Evolutionary conservation across 2,888 invertebrate species (phyloP), one percentile per base, ranked within the genome.

Genomic region (Eumerus sabulonum): DNA sequence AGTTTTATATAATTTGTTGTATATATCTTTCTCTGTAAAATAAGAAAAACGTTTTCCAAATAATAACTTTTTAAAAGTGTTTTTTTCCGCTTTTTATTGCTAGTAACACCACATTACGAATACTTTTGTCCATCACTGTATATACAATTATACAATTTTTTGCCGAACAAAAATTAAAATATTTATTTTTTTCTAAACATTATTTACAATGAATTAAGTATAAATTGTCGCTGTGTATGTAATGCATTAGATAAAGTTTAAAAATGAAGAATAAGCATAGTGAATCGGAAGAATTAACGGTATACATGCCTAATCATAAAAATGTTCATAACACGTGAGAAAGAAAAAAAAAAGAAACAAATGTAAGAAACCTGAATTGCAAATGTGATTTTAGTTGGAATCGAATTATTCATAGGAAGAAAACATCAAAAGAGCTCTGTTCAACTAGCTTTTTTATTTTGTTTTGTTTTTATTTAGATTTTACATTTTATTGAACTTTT

Each of bases 311-410:
- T 27, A 27, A 27, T 27, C 27, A 4, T 27, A 27, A 7, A 7
- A 2, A 27, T 27, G 27, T 27, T 27, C 27, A 2, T n/a, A n/a
- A n/a, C n/a, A n/a, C n/a, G n/a, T n/a, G n/a, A n/a, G 40, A 57
- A 57, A 44, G 1, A 53, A 47, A 56, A 56, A 16, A 9, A 72
- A 62, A 44, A 70, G 63, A 64, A 74, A 64, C n/a, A n/a, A n/a
- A n/a, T n/a, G n/a, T n/a, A 9, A 36, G 62, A 67, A 77, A 66
- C 77, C 77, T 77, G 73, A 73, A 73, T 77, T 77, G 73, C 57
- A 77, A 79, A 79, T 79, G 79, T 79, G 79, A 79, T 79, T 79
- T 79, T 79, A 79, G 79, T 73, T 79, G 73, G 79, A 79, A 79
- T 79, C 79, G 79, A 79, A 79, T 79, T 79, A 79, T 68, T 74